These are phyloP conservation scores for Onthophagus taurus DNA, from an alignment of 1,140 invertebrate species.

Conservation along the genomic window DNA sequence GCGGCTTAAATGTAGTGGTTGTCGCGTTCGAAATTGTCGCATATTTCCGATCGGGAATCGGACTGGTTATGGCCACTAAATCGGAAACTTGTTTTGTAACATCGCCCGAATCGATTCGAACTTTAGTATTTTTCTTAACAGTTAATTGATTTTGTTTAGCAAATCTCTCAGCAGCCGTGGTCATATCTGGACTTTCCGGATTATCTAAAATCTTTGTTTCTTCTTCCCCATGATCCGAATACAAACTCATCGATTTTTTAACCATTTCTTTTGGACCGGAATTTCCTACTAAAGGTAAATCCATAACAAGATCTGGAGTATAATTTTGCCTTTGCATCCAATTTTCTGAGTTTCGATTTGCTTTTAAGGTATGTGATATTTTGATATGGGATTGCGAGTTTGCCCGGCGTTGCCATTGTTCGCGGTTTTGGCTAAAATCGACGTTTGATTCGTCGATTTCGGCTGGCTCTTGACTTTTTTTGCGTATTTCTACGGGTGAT, in stretches of 20 bases:
- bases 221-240: slow-evolving; percentile 17
- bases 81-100: slow-evolving; percentile 17
- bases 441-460: slow-evolving; percentile 31
- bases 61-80: slow-evolving; percentile 32
- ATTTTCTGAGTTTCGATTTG: slow-evolving; percentile 42
- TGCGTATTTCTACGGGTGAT: slow-evolving; percentile 2
- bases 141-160: slow-evolving; percentile 74
- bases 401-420: slow-evolving; percentile 52
- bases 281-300: slow-evolving; percentile 53
- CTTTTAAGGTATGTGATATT: slow-evolving; percentile 24
- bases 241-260: slow-evolving; percentile 39
- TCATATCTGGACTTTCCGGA: slow-evolving; percentile 57
- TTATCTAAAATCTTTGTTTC: slow-evolving; percentile 33
- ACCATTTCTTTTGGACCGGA: slow-evolving; percentile 39
- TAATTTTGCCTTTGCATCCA: slow-evolving; percentile 48
- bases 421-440: slow-evolving; percentile 42
- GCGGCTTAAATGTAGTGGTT: slow-evolving; percentile 32
- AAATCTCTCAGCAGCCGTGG: slow-evolving; percentile 62
- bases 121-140: slow-evolving; percentile 63
- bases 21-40: slow-evolving; percentile 18
- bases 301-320: slow-evolving; percentile 83
- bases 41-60: slow-evolving; percentile 29
- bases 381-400: slow-evolving; percentile 44
- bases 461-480: slow-evolving; percentile 11
- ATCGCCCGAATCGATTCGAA: slow-evolving; percentile 28